phyloP scores from a whole-genome alignment of 2,113 vertebrate species.

The Cyphomyrus discorhynchus region DNA sequence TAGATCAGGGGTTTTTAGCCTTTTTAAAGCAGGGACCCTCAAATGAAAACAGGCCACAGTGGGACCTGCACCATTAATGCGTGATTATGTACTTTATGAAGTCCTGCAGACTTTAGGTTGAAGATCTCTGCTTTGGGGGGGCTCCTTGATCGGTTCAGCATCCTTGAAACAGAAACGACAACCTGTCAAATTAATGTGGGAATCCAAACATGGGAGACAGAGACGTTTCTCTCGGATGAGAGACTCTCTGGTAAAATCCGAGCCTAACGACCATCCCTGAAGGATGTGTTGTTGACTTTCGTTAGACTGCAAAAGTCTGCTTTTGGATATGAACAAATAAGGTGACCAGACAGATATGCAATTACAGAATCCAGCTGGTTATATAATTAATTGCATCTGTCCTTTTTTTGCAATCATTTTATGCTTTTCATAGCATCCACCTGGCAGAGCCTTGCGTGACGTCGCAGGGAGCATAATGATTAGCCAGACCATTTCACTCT shows the following conservation, averaged over 20 bases:
- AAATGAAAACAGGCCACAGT: neutral
- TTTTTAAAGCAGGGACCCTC: neutral
- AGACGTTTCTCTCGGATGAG: neutral
- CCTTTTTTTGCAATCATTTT: neutral
- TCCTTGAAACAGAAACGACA: neutral
- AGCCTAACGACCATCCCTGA: neutral
- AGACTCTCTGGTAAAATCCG: neutral
- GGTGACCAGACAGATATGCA: neutral
- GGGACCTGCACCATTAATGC: neutral
- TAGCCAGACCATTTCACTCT: neutral
- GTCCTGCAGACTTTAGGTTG: neutral
- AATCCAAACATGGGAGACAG: neutral
- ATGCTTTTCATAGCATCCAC: neutral
- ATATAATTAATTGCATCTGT: constrained; percentile 4
- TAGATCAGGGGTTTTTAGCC: neutral
- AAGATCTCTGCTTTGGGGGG: neutral
- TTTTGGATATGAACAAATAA: neutral
- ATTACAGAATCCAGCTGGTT: neutral
- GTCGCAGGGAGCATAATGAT: neutral
- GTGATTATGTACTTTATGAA: neutral
- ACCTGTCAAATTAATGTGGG: neutral
- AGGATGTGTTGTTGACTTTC: neutral
- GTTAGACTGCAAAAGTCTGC: neutral
- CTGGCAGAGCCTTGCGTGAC: neutral
- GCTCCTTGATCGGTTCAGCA: neutral